Evolutionary conservation across 2,113 vertebrate species (phyloP).

Genomic region (Notarius quadriscutis): DNA sequence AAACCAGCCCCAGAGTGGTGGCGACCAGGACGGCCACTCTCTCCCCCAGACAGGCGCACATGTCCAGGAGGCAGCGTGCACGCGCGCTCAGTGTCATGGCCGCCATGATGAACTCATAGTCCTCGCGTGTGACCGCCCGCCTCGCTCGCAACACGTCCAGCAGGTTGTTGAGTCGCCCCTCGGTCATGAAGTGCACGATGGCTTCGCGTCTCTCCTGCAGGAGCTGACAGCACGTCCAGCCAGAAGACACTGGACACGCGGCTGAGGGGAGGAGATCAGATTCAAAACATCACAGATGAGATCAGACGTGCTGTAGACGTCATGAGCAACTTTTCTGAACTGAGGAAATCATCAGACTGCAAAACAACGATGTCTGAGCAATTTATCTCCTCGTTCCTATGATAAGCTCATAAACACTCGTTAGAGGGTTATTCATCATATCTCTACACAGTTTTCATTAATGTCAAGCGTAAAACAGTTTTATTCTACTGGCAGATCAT

Average conservation of each 20-base stretch:
- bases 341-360: neutral
- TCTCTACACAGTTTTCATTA: too few species aligned
- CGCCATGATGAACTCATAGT: conserved; percentile 70
- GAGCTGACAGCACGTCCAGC: conserved; percentile 57
- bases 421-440: too few species aligned
- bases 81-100: conserved; percentile 62
- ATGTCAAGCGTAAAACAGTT: too few species aligned
- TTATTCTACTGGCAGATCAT: too few species aligned
- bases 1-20: conserved; percentile 56
- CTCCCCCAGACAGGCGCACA: conserved; percentile 66
- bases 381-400: too few species aligned
- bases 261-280: neutral
- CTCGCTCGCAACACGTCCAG: conserved; percentile 69
- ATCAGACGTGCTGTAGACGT: neutral
- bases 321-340: neutral
- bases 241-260: neutral
- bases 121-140: conserved; percentile 57
- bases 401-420: too few species aligned
- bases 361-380: too few species aligned
- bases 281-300: neutral
- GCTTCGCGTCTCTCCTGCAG: conserved; percentile 63
- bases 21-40: conserved; percentile 63
- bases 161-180: conserved; percentile 73
- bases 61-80: conserved; percentile 68
- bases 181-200: conserved; percentile 72